Evolutionary conservation across 2,113 vertebrate species (phyloP), one percentile per base, ranked within the genome.

Genomic region (Maccullochella peelii): DNA sequence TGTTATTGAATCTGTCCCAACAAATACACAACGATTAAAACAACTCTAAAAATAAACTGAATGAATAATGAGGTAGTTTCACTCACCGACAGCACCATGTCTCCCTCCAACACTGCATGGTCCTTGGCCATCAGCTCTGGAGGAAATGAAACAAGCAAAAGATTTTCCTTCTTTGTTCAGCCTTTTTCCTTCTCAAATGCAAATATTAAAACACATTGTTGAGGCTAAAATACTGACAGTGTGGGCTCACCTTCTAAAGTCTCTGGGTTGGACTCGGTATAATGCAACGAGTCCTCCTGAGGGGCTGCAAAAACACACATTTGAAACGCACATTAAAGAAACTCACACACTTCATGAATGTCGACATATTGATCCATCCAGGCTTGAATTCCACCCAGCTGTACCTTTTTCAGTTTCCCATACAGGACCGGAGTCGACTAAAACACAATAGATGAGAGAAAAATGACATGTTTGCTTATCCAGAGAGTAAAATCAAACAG

Each of bases 71-170:
- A 11, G 23, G 10, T 15, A 0, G 15, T 30, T 55, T 57, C 4
- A 84, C 89, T 92, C 57, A 93, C 94, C 8, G 7, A 2, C n/a
- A 83, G 0, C 10, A 94, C 0, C 0, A 92, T 33, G 81, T 95
- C 94, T 21, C 93, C 92, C 55, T 94, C 91, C 5, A 33, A 0
- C 20, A 91, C 0, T 4, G 25, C 62, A 0, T 25, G 0, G 2
- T 73, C 1, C 0, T 12, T 6, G 18, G 1, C 36, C 57, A 61
- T 16, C 8, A 89, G 21, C 58, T 89, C 93, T 93, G 86, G 9
- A 20, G 4, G 18, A 38, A 10, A 21, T 33, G 0, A 30, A 33
- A 7, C n/a, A 4, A 10, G 42, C 42, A 44, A 44, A 1, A 36
- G 10, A 36, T 20, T 33, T 30, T 10, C 2, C 10, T 30, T 16